These are phyloP conservation scores for Cervus canadensis DNA, from an alignment of 2,113 vertebrate genomes.

Conservation along the genomic window DNA sequence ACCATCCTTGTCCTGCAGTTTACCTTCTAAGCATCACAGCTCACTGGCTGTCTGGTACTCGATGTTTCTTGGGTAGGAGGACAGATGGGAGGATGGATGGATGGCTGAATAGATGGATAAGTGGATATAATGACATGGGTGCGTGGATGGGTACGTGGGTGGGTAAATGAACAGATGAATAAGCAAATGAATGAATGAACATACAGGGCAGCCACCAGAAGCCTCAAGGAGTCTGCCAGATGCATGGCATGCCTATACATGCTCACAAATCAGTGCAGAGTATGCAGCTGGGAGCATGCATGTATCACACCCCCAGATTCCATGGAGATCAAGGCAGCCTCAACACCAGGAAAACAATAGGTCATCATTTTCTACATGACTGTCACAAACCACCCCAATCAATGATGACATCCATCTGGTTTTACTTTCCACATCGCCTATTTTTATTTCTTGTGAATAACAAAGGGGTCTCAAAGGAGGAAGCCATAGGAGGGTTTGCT, in stretches of 20 bases:
- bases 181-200: neutral
- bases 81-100: neutral
- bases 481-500: neutral
- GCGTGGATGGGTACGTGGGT: accelerated
- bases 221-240: neutral
- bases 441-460: neutral
- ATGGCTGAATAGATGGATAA: neutral
- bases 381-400: neutral
- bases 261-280: accelerated
- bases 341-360: neutral
- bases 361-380: neutral
- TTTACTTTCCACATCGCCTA: neutral
- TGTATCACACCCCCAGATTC: accelerated
- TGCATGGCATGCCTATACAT: accelerated
- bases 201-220: neutral
- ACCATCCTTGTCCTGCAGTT: no score
- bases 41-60: neutral
- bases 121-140: neutral
- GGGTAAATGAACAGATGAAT: neutral
- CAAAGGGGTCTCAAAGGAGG: neutral
- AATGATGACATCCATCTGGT: neutral
- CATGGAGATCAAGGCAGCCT: neutral
- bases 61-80: neutral
- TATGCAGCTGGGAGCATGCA: neutral
- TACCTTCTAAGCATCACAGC: neutral